Conservation (phyloP, 2,113 vertebrate genomes). For the Python bivittatus region DNA sequence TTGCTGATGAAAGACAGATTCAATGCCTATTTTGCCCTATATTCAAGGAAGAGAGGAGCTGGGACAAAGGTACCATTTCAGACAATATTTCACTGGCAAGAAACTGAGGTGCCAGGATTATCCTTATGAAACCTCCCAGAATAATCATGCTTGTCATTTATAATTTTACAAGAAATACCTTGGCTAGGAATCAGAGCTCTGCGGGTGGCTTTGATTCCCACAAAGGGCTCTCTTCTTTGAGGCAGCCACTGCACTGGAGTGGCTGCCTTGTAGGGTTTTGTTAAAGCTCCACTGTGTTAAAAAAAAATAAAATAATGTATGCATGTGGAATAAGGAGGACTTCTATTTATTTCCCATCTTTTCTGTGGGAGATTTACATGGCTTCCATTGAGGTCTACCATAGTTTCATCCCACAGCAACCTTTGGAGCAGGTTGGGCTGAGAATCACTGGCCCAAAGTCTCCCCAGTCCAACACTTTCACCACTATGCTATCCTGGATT, state of each 20-base stretch:
- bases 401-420: neutral
- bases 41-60: slow-evolving; percentile 15
- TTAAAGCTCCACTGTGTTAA: neutral
- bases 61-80: slow-evolving; percentile 24
- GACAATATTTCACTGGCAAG: slow-evolving; percentile 44
- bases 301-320: neutral
- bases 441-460: too few relatives aligned
- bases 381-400: neutral
- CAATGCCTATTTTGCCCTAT: slow-evolving; percentile 40
- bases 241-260: neutral
- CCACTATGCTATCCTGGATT: neutral
- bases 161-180: slow-evolving; percentile 36
- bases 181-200: slow-evolving; percentile 22
- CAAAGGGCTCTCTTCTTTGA: slow-evolving; percentile 8
- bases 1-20: slow-evolving; percentile 65
- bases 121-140: slow-evolving; percentile 20
- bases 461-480: neutral
- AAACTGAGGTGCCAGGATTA: slow-evolving; percentile 49
- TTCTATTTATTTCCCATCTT: neutral
- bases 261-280: neutral
- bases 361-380: neutral
- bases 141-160: slow-evolving; percentile 27
- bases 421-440: neutral
- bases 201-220: neutral
- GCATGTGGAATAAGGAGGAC: neutral